Evolutionary conservation across 1,140 invertebrate genomes (phyloP).

Genomic region (Meteorus sp.): DNA sequence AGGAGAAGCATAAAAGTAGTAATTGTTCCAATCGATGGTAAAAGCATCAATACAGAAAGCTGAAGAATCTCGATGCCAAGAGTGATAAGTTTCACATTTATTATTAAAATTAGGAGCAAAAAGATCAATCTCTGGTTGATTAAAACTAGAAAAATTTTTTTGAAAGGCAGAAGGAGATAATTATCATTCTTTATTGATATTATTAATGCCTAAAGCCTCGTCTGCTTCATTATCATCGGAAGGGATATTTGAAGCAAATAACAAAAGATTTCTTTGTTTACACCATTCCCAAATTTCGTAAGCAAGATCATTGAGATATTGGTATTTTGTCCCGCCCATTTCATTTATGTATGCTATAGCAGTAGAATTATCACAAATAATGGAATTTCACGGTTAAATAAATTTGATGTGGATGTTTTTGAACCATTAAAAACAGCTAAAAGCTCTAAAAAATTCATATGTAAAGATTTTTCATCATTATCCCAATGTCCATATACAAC

Average conservation of each 20-base stretch:
- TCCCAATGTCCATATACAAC: conserved; percentile 26
- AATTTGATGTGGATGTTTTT: conserved; percentile 17
- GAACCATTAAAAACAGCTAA: conserved; percentile 28
- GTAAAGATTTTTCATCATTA: conserved; percentile 2
- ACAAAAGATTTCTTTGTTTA: background rate
- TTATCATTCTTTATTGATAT: conserved; percentile 4
- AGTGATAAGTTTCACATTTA: conserved; percentile 4
- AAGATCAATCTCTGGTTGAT: conserved; percentile 11
- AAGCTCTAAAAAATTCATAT: conserved; percentile 30
- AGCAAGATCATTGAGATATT: background rate
- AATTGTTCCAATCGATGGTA: conserved; percentile 2
- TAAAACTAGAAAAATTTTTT: background rate
- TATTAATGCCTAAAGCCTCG: background rate
- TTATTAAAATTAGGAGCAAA: conserved; percentile 6
- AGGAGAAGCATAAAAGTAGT: conserved; percentile 19
- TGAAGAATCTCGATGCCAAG: conserved; percentile 16
- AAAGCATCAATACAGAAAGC: conserved; percentile 17
- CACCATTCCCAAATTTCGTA: conserved; percentile 1
- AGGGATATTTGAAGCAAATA: too few species aligned
- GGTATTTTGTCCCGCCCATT: conserved; percentile 5
- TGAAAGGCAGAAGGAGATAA: background rate
- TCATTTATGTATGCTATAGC: background rate
- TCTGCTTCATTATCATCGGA: background rate
- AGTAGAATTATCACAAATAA: too few species aligned
- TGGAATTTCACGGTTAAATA: background rate